Evolutionary conservation across 2,888 invertebrate species (phyloP), one percentile per base, ranked within the genome.

Genomic region (Spodoptera picta): DNA sequence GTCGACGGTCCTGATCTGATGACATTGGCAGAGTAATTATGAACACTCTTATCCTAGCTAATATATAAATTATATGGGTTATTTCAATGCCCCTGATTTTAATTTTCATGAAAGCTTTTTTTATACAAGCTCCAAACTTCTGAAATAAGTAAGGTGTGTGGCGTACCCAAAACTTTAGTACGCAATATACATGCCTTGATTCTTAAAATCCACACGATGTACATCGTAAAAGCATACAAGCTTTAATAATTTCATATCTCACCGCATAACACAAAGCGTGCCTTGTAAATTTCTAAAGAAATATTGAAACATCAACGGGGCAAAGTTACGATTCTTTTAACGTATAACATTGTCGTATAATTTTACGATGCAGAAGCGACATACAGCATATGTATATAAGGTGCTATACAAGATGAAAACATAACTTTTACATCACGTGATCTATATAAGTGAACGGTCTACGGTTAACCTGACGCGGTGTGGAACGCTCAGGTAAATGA

Each of bases 341-440:
- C 80, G 82, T 82, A 77, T 77, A 81, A 81, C 78, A 73, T 53
- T 75, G 81, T 77, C 82, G 79, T 86, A 83, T 81, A 86, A 82
- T 85, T 87, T 87, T 87, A 86, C 83, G 85, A 83, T 56, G 65
- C 60, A 65, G 57, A 65, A 66, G 79, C 69, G 78, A 71, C 70
- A 82, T 36, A 27, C 4, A 36, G 7, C 36, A 9, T 36, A 82
- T 81, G 80, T 77, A 82, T 84, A 72, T 78, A 79, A 75, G 82
- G 75, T 74, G 79, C 77, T 79, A 80, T 66, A 81, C 63, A 64
- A 79, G 80, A 85, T 80, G 81, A 82, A 84, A 82, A 79, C 75
- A 79, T 84, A 70, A 79, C 76, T 79, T 78, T 77, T 75, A 67
- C 59, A 52, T 64, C 53, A 24, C 52, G 52, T 52, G 9, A 57